Evolutionary conservation across 2,888 invertebrate genomes (phyloP), one percentile per base, ranked within the genome.

Genomic region (Trachelus iudaicus): DNA sequence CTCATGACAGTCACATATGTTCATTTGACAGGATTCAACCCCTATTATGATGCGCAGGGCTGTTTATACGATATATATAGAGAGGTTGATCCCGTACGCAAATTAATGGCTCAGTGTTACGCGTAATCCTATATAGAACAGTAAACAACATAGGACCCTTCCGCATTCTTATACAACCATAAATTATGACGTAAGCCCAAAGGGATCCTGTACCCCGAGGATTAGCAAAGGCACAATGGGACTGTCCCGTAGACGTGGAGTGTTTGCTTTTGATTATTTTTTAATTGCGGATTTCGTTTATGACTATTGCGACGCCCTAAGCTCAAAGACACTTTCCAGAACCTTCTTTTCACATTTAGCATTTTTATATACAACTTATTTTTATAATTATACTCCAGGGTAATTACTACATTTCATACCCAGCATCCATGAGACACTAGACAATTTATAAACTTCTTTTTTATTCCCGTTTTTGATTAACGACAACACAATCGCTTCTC

Each of bases 131-230:
- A 82, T 87, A 83, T 85, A 86, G 86, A 85, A 88, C 86, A 82
- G 87, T 87, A 89, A 88, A 90, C 89, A 88, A 87, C 80, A 81
- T 82, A 85, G 81, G 84, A 86, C 88, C 88, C 89, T 87, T 88
- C 87, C 88, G 88, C 88, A 89, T 89, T 90, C 90, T 90, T 90
- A 90, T 86, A 88, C 87, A 86, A 88, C 89, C 85, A 89, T 90
- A 90, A 90, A 90, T 90, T 89, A 90, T 89, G 85, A 86, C 87
- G 86, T 85, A 86, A 87, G 87, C 88, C 85, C 84, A 81, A 78
- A 80, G 85, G 84, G 86, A 84, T 84, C 83, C 80, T 79, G 81
- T 69, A 34, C 88, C 85, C 74, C 34, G 82, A 73, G 85, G 87
- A 86, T 87, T 87, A 88, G 81, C 81, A 79, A 81, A 80, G 74